phyloP scores from a whole-genome alignment of 2,888 invertebrate species.

The Harpagoxenus sublaevis region DNA sequence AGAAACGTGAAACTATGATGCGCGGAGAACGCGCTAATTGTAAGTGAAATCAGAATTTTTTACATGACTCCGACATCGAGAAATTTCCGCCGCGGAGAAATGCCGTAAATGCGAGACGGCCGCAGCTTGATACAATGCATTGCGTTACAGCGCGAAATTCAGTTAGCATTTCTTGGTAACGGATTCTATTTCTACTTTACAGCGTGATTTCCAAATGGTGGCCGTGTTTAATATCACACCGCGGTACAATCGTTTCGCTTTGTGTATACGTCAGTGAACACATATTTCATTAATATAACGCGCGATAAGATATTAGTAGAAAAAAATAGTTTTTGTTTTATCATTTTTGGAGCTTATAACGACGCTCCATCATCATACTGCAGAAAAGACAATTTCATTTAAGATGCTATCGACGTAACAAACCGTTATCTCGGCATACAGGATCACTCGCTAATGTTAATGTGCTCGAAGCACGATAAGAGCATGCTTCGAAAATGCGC shows the following conservation, averaged over 20 bases:
- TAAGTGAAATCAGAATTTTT: not conserved
- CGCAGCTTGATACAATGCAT: slow-evolving; percentile 3
- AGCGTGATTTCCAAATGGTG: not conserved
- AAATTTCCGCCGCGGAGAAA: not conserved
- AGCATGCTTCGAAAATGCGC: not conserved
- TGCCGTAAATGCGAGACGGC: not conserved
- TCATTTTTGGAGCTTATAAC: not conserved
- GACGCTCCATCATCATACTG: not conserved
- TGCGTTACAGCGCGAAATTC: not conserved
- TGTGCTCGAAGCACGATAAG: slow-evolving; percentile 52
- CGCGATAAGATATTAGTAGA: slow-evolving; percentile 1
- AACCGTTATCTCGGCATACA: slow-evolving; percentile 38
- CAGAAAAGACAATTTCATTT: not conserved
- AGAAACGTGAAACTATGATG: not conserved
- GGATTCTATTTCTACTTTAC: not conserved
- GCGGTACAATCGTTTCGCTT: not conserved
- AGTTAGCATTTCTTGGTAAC: not conserved
- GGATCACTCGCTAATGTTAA: slow-evolving; percentile 38
- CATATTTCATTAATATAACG: not conserved
- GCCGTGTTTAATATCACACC: slow-evolving; percentile 13
- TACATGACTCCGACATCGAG: not conserved
- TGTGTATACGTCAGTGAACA: not conserved
- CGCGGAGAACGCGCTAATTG: not conserved
- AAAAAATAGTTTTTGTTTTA: slow-evolving; percentile 14
- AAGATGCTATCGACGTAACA: not conserved